phyloP scores from a whole-genome alignment of 2,113 vertebrate species.

The Oncorhynchus kisutch region DNA sequence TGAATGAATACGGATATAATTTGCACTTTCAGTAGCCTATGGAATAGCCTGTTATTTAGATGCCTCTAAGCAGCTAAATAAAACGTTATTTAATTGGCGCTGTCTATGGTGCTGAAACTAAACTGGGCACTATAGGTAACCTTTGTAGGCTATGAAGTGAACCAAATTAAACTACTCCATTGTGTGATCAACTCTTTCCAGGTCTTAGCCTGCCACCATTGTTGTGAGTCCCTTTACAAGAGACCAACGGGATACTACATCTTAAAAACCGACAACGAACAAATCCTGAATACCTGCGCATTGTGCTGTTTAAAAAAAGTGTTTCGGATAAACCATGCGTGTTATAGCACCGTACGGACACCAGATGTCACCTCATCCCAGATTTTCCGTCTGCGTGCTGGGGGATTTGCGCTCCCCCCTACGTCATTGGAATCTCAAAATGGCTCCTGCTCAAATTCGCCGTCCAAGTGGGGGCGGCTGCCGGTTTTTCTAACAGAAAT shows the following conservation, averaged over 20 bases:
- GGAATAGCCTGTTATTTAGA: no score
- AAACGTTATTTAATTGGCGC: not conserved
- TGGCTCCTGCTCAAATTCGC: slow-evolving; percentile 15
- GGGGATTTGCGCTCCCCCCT: not conserved
- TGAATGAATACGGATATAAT: no score
- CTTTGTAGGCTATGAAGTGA: not conserved
- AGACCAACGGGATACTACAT: not conserved
- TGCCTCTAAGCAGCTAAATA: no score
- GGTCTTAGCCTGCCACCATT: no score
- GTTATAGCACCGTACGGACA: not conserved
- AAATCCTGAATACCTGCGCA: not conserved
- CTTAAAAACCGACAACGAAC: not conserved
- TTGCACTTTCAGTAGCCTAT: no score
- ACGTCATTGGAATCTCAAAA: slow-evolving; percentile 40
- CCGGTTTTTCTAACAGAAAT: slow-evolving; percentile 18
- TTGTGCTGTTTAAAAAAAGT: not conserved
- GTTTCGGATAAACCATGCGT: not conserved
- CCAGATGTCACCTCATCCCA: slow-evolving; percentile 10
- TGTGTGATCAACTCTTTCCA: not conserved
- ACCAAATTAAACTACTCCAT: not conserved
- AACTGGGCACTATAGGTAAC: not conserved
- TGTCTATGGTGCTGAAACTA: slow-evolving; percentile 2
- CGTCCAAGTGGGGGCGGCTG: slow-evolving; percentile 4
- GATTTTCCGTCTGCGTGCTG: not conserved
- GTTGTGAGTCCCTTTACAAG: not conserved